These are phyloP conservation scores for Drosophila pectinifera DNA, from an alignment of 1,140 invertebrate genomes.

Conservation along the genomic window DNA sequence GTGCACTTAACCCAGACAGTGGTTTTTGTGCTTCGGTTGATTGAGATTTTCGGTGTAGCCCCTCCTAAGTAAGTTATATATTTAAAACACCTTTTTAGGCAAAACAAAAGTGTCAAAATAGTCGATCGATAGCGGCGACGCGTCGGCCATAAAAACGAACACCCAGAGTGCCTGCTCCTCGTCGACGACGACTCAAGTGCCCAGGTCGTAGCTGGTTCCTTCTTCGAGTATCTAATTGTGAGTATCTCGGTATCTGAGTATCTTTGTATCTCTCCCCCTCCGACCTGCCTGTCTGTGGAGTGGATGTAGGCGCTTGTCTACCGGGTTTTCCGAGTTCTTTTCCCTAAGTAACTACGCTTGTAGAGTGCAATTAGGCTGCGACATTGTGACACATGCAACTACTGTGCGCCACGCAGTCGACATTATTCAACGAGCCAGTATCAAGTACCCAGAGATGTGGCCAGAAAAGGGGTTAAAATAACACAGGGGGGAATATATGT, in stretches of 20 bases:
- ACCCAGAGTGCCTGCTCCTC: slow-evolving; percentile 54
- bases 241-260: slow-evolving; percentile 27
- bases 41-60: slow-evolving; percentile 21
- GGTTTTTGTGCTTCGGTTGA: slow-evolving; percentile 13
- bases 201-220: slow-evolving; percentile 14
- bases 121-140: slow-evolving; percentile 46
- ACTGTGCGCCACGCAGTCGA: slow-evolving; percentile 55
- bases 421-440: slow-evolving; percentile 10
- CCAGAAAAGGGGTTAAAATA: slow-evolving; percentile 2
- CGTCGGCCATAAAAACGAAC: slow-evolving; percentile 67
- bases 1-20: slow-evolving; percentile 12
- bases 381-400: slow-evolving; percentile 70
- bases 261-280: not conserved
- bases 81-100: slow-evolving; percentile 79
- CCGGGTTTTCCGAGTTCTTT: slow-evolving; percentile 28
- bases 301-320: slow-evolving; percentile 50
- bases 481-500: not conserved
- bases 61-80: slow-evolving; percentile 68
- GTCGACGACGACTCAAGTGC: slow-evolving; percentile 7
- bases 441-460: slow-evolving; percentile 22
- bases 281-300: slow-evolving; percentile 8
- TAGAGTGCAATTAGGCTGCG: slow-evolving; percentile 71
- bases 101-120: slow-evolving; percentile 82
- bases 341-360: slow-evolving; percentile 71
- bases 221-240: slow-evolving; percentile 18